Conservation (phyloP, 1,140 invertebrate genomes). For the Uloborus diversus region DNA sequence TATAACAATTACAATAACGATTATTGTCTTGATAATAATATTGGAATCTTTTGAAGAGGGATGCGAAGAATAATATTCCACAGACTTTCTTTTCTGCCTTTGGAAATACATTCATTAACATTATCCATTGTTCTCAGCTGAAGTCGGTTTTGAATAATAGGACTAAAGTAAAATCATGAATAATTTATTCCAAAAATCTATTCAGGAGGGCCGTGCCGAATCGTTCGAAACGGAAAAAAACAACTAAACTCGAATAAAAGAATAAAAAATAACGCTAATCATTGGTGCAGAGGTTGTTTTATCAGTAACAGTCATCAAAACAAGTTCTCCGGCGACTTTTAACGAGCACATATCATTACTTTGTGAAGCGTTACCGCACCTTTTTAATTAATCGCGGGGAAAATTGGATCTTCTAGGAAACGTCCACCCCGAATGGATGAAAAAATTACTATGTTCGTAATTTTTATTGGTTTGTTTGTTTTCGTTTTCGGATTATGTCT, state of each 20-base stretch:
- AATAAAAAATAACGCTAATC: not conserved
- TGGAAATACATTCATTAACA: conserved; percentile 25
- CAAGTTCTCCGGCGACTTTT: conserved; percentile 1
- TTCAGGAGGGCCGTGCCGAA: conserved; percentile 1
- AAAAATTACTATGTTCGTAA: conserved; percentile 5
- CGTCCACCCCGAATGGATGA: conserved; percentile 22
- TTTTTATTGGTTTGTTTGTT: no score
- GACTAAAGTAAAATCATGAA: conserved; percentile 27
- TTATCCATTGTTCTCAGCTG: conserved; percentile 14
- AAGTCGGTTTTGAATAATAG: not conserved
- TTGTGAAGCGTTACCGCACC: conserved; percentile 44
- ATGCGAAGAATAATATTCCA: not conserved
- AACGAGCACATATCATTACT: conserved; percentile 47
- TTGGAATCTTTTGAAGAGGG: no score
- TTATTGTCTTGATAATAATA: no score
- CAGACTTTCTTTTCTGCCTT: not conserved
- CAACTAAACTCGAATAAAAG: not conserved
- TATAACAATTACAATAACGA: no score
- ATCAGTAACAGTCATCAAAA: conserved; percentile 27
- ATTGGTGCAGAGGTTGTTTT: not conserved
- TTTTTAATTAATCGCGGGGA: conserved; percentile 51
- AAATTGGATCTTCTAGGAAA: conserved; percentile 39
- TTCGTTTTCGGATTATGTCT: no score
- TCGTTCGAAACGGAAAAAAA: not conserved
- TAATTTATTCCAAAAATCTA: conserved; percentile 28